Conservation (phyloP, 1,140 invertebrate genomes). For the Trissolcus basalis region DNA sequence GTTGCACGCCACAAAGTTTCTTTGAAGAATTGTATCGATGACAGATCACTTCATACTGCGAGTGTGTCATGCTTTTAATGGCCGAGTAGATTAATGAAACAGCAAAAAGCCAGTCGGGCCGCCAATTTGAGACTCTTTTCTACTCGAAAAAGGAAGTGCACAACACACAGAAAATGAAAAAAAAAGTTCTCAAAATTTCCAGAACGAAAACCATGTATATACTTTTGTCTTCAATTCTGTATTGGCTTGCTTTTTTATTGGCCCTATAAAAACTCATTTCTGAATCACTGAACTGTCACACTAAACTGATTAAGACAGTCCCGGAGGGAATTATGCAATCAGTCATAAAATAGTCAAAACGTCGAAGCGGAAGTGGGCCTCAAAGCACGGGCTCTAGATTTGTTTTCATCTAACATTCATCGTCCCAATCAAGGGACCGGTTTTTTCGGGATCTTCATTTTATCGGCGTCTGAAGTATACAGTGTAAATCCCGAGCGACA, state of each 20-base stretch:
- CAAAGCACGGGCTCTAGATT: constrained; percentile 10
- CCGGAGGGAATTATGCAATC: constrained; percentile 4
- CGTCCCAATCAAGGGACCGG: constrained; percentile 19
- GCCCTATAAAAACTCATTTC: too few species aligned
- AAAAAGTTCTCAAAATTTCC: too few species aligned
- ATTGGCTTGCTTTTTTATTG: not conserved
- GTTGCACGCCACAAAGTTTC: constrained; percentile 16
- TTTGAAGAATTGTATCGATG: constrained; percentile 34
- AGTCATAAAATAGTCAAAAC: constrained; percentile 15
- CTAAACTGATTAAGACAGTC: not conserved
- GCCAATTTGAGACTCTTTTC: too few species aligned
- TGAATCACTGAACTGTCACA: too few species aligned
- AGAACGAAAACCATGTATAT: too few species aligned
- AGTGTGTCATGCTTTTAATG: constrained; percentile 28
- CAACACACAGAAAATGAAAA: too few species aligned
- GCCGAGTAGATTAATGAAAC: constrained; percentile 32
- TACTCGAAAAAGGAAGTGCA: too few species aligned
- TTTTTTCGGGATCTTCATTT: constrained; percentile 15
- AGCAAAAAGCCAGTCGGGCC: not conserved
- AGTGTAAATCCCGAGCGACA: too few species aligned
- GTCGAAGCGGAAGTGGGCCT: constrained; percentile 34
- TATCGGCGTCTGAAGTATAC: not conserved
- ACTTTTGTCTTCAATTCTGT: too few species aligned
- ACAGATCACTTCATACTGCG: constrained; percentile 35
- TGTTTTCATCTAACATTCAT: constrained; percentile 12